Percentiles rank a stretch among this genome's conserved stretches.
Conservation (phyloP, 2,113 vertebrate species). For the Ctenodactylus gundi region DNA sequence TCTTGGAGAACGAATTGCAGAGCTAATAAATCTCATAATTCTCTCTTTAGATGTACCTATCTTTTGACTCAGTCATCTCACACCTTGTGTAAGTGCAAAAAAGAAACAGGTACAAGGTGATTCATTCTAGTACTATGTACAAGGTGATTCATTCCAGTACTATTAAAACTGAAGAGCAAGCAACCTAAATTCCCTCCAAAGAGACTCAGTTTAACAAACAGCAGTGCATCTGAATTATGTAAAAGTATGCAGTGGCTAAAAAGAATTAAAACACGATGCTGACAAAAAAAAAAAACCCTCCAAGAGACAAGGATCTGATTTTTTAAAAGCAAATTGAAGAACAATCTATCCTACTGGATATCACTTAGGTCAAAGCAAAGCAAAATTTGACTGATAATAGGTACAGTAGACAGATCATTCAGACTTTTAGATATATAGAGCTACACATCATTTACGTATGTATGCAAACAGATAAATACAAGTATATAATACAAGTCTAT, state of each 20-base stretch:
- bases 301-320: background rate
- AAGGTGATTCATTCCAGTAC: background rate
- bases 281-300: background rate
- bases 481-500: background rate
- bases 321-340: background rate
- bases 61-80: background rate
- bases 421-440: no score
- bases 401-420: background rate
- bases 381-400: background rate
- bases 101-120: background rate
- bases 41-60: background rate
- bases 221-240: background rate
- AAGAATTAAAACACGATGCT: slow-evolving; percentile 39
- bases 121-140: background rate
- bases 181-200: background rate
- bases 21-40: background rate
- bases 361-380: background rate
- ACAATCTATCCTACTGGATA: background rate
- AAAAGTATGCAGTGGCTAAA: background rate
- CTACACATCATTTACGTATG: background rate
- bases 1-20: background rate
- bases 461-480: background rate
- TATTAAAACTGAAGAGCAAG: background rate
- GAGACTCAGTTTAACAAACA: background rate
- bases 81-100: background rate